These are phyloP conservation scores for Otus sunia DNA, from an alignment of 2,113 vertebrate genomes.

Conservation along the genomic window DNA sequence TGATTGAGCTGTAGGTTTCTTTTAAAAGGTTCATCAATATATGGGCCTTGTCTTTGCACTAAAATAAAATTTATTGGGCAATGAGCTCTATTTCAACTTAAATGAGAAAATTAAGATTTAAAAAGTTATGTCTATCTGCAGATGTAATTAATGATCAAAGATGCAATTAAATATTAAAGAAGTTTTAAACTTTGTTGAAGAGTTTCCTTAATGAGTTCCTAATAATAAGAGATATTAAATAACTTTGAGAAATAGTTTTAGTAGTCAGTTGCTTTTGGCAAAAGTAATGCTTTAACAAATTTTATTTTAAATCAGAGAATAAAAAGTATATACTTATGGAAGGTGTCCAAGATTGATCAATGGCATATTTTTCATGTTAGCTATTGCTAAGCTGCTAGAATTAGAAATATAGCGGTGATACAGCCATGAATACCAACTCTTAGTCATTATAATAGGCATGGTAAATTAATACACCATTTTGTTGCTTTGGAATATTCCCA, in stretches of 20 bases:
- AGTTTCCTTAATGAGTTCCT: conserved; percentile 43
- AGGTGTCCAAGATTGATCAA: background rate
- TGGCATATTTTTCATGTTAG: background rate
- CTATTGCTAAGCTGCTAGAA: background rate
- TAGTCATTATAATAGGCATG: background rate
- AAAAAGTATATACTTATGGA: background rate
- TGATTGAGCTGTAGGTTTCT: conserved; percentile 14
- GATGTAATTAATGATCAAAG: conserved; percentile 47
- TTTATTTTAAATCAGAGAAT: background rate
- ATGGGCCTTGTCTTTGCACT: background rate
- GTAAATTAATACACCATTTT: background rate
- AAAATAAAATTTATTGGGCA: conserved; percentile 19
- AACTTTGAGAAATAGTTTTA: conserved; percentile 40
- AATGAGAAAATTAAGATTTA: conserved; percentile 60
- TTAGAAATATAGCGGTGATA: background rate
- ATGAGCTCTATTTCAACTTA: background rate
- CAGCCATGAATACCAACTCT: background rate
- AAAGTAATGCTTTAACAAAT: background rate
- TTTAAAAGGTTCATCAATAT: conserved; percentile 21
- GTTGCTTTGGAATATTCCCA: background rate
- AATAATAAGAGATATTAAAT: conserved; percentile 32
- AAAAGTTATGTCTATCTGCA: conserved; percentile 32
- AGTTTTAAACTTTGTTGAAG: conserved; percentile 39
- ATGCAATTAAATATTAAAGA: conserved; percentile 56
- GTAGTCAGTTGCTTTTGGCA: conserved; percentile 4